Percentiles rank a stretch among this genome's conserved stretches.
phyloP scores from a whole-genome alignment of 1,140 invertebrate genomes.

The Brachionus rotundiformis region DNA sequence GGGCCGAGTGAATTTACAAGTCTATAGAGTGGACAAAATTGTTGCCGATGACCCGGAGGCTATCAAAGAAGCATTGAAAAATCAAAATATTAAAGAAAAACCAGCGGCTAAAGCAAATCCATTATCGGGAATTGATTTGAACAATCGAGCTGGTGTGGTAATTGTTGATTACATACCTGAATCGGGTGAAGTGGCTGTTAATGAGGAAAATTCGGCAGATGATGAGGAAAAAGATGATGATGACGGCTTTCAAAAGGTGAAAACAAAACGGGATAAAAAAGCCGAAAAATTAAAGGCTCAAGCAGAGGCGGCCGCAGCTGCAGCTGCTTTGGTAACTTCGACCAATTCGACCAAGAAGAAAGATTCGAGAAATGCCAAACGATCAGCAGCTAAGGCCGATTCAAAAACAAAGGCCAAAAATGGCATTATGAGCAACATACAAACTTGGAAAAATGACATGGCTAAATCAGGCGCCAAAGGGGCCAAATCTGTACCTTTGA shows the following conservation, averaged over 20 bases:
- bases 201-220: background rate
- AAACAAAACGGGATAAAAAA: slow-evolving; percentile 40
- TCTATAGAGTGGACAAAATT: slow-evolving; percentile 38
- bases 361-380: background rate
- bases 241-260: slow-evolving; percentile 47
- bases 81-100: background rate
- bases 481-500: no score
- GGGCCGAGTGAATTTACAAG: slow-evolving; percentile 1
- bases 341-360: background rate
- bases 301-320: background rate
- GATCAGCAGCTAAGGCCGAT: background rate
- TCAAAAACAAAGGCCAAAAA: background rate
- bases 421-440: slow-evolving; percentile 31
- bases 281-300: slow-evolving; percentile 42
- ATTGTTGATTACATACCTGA: slow-evolving; percentile 44
- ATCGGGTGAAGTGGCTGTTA: background rate
- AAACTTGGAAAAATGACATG: slow-evolving; percentile 43
- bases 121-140: slow-evolving; percentile 34
- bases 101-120: background rate
- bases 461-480: background rate
- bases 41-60: slow-evolving; percentile 21
- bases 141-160: slow-evolving; percentile 17
- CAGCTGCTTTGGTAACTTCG: background rate
- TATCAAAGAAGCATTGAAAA: slow-evolving; percentile 28
- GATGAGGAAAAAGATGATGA: slow-evolving; percentile 47